Percentiles rank a stretch among this genome's conserved stretches.
phyloP scores from a whole-genome alignment of 2,888 invertebrate species.

The Spicauda simplicius region DNA sequence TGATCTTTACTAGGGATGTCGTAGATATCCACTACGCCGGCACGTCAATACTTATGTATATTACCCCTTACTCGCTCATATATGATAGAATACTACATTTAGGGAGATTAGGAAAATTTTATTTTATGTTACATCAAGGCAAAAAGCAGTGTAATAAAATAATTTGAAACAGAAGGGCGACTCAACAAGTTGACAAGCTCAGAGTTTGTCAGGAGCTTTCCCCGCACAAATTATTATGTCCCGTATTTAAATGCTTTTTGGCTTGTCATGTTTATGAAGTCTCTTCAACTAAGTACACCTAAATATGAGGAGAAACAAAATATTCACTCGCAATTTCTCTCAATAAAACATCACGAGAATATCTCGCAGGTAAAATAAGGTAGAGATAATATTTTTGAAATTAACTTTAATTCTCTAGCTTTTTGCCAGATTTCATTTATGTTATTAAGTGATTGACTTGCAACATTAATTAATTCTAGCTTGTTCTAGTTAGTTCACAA shows the following conservation, averaged over 20 bases:
- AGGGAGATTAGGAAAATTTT: too few relatives aligned
- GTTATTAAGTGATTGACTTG: background rate
- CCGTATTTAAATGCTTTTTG: constrained; percentile 29
- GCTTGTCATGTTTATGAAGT: constrained; percentile 33
- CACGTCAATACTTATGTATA: too few relatives aligned
- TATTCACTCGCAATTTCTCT: constrained; percentile 6
- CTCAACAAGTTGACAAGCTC: constrained; percentile 24
- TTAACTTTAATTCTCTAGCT: background rate
- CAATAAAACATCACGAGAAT: constrained; percentile 3
- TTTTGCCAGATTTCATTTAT: background rate
- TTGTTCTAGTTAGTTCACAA: too few relatives aligned
- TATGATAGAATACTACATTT: too few relatives aligned
- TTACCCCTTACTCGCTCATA: too few relatives aligned
- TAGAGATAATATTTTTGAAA: background rate
- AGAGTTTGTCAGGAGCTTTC: constrained; percentile 21
- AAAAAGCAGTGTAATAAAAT: constrained; percentile 14
- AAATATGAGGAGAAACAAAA: constrained; percentile 19
- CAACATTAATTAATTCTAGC: too few relatives aligned
- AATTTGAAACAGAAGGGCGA: constrained; percentile 22
- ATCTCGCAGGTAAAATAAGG: background rate
- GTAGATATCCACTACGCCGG: too few relatives aligned
- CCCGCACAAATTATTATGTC: constrained; percentile 20
- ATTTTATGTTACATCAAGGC: constrained; percentile 16
- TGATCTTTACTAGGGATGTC: too few relatives aligned
- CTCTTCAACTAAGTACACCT: constrained; percentile 20